A percentile compares a stretch with the other conserved stretches of the same genome.
phyloP scores from a whole-genome alignment of 1,140 invertebrate species.

The Bacillus rossius region DNA sequence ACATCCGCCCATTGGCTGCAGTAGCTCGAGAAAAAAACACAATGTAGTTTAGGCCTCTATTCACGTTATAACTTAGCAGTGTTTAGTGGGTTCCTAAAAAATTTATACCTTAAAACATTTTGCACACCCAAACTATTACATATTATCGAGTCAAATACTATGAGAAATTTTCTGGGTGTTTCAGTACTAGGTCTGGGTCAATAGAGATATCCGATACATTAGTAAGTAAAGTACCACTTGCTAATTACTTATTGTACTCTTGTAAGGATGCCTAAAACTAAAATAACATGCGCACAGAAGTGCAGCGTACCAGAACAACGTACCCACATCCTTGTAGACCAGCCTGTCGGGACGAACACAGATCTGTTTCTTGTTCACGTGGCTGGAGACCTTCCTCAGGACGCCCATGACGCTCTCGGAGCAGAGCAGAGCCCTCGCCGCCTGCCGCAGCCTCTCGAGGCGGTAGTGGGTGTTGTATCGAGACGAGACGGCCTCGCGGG shows the following conservation, averaged over 20 bases:
- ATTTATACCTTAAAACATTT: too few species aligned
- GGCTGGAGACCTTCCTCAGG: slow-evolving; percentile 52
- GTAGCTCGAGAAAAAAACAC: too few species aligned
- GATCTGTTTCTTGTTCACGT: slow-evolving; percentile 59
- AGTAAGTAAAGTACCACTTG: too few species aligned
- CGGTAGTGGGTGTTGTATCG: slow-evolving; percentile 55
- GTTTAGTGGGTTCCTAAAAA: too few species aligned
- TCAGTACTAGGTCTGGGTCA: slow-evolving; percentile 1
- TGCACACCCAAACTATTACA: background rate
- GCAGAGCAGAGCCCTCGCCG: slow-evolving; percentile 52
- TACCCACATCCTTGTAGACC: slow-evolving; percentile 65
- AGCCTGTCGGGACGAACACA: slow-evolving; percentile 60
- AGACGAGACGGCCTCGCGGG: slow-evolving; percentile 12
- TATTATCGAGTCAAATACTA: background rate
- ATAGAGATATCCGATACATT: background rate
- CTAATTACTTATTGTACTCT: background rate
- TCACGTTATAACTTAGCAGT: too few species aligned
- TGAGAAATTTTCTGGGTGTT: slow-evolving; percentile 14
- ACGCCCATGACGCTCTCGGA: slow-evolving; percentile 51
- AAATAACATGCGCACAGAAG: slow-evolving; percentile 6
- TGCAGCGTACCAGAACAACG: slow-evolving; percentile 5
- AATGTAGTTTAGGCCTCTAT: too few species aligned
- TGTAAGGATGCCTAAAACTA: background rate
- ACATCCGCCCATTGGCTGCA: too few species aligned
- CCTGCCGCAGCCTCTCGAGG: slow-evolving; percentile 58